A percentile compares a stretch with the other conserved stretches of the same genome.
These are phyloP conservation scores for Coreius guichenoti DNA, from an alignment of 2,797 vertebrate genomes.

Conservation along the genomic window DNA sequence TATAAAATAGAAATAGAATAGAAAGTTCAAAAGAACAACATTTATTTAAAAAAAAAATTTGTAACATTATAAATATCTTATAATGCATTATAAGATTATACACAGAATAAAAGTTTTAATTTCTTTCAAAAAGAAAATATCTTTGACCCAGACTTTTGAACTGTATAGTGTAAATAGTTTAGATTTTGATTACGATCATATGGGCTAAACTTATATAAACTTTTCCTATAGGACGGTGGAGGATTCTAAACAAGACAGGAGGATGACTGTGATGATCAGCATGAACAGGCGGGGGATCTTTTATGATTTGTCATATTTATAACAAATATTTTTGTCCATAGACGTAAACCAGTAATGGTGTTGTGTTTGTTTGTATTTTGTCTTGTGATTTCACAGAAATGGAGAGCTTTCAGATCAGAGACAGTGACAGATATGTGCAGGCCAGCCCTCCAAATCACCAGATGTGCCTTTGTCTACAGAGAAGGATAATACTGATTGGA, in stretches of 20 bases:
- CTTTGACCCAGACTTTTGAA: not conserved
- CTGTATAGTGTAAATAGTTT: not conserved
- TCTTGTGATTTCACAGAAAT: not conserved
- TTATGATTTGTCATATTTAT: not conserved
- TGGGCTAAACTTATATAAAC: not conserved
- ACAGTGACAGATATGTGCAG: not conserved
- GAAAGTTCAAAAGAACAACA: too few relatives aligned
- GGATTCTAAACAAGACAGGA: too few relatives aligned
- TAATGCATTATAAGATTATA: too few relatives aligned
- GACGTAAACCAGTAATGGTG: not conserved
- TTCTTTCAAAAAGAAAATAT: not conserved
- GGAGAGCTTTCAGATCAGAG: not conserved
- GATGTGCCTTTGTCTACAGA: not conserved
- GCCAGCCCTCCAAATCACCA: fast-evolving
- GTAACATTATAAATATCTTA: too few relatives aligned
- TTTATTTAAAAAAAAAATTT: too few relatives aligned
- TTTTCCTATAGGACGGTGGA: not conserved
- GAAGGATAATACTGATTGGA: not conserved
- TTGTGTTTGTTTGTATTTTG: not conserved
- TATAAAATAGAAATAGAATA: too few relatives aligned
- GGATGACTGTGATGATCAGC: not conserved
- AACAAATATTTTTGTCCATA: not conserved
- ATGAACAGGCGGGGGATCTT: not conserved
- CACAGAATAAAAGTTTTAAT: not conserved
- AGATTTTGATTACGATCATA: not conserved